Evolutionary conservation across 2,888 invertebrate species (phyloP), one percentile per base, ranked within the genome.

Genomic region (Orthosia incerta): DNA sequence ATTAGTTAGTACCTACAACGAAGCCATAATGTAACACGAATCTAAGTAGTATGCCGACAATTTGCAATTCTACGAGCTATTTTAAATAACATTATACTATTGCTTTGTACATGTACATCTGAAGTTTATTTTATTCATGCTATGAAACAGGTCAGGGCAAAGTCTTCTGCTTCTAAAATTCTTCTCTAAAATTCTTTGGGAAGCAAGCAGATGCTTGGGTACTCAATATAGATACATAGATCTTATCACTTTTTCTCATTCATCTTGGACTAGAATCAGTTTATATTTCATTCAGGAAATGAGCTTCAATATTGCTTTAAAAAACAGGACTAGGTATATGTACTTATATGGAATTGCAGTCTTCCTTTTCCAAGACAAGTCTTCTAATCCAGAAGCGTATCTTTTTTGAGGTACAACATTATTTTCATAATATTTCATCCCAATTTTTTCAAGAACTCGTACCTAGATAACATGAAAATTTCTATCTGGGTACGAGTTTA

Each of bases 121-220:
- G 23, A 56, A 50, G 15, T 67, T 46, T 31, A 46, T 75, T 57
- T 59, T 15, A 51, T 76, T 46, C 45, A 70, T 48, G 23, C 16
- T 0, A 9, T 15, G 12, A 56, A 56, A 16, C 39, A 63, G 18
- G 48, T 20, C 50, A 76, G 13, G 13, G 20, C 9, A 26, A 46
- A 5, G 13, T 55, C 11, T 57, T 16, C 50, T 31, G 26, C n/a
- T n/a, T 1, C 31, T 51, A 46, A 23, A 51, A 76, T 46, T 46
- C 13, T 39, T 51, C n/a, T 1, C 31, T 51, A 46, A 23, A 51
- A 76, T 46, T 46, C 13, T 39, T 51, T 18, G 9, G 26, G 13
- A 4, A 64, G 20, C 20, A 15, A 64, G 12, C 20, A n/a, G 68
- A 51, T 45, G 18, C 26, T 56, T 56, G 3, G 3, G 56, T 45